These are phyloP conservation scores for Lasiurus cinereus DNA, from an alignment of 2,113 vertebrate species.

Conservation along the genomic window DNA sequence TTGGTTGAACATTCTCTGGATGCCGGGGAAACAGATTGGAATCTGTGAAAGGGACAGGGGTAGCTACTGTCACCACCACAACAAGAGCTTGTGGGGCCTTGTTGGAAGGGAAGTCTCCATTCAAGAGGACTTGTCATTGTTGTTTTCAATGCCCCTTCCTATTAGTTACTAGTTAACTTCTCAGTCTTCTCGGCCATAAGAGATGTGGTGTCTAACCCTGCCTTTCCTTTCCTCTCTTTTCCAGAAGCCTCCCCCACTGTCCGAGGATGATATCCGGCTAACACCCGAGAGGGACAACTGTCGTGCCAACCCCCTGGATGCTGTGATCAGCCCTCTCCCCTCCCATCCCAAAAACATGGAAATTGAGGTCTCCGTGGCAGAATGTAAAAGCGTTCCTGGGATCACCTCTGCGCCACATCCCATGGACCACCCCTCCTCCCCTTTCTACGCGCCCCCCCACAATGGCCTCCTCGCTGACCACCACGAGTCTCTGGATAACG, in stretches of 20 bases:
- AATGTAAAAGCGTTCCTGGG: conserved; percentile 87
- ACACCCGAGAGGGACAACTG: conserved; percentile 88
- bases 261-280: conserved; percentile 93
- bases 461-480: conserved; percentile 88
- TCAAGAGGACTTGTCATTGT: neutral
- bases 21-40: neutral
- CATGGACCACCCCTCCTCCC: conserved; percentile 86
- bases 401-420: conserved; percentile 82
- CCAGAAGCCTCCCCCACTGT: conserved; percentile 91
- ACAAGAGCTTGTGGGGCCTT: neutral
- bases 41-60: neutral
- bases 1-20: neutral
- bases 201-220: conserved; percentile 48
- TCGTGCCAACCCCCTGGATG: conserved; percentile 92
- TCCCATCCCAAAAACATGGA: conserved; percentile 93
- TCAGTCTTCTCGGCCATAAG: neutral
- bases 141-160: conserved; percentile 36
- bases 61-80: neutral
- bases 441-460: conserved; percentile 87
- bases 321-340: conserved; percentile 89
- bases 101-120: neutral
- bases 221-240: conserved; percentile 76
- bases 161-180: neutral
- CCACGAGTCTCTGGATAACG: conserved; percentile 91
- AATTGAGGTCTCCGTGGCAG: conserved; percentile 90